A percentile compares a stretch with the other conserved stretches of the same genome.
These are phyloP conservation scores for Pterocles orientalis DNA, from an alignment of 2,113 vertebrate genomes.

Conservation along the genomic window DNA sequence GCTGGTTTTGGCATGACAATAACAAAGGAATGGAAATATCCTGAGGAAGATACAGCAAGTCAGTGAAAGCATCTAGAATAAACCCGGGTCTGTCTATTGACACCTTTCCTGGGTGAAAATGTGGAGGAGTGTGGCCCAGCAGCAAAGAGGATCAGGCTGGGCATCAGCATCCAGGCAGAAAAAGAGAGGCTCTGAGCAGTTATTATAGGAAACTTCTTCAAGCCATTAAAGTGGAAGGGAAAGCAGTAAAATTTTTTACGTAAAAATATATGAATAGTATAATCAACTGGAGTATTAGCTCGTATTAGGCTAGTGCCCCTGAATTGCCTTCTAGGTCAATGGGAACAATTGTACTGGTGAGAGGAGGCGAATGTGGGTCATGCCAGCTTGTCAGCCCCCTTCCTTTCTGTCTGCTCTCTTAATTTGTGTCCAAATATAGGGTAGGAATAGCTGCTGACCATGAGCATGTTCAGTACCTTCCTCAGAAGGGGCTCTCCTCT, in stretches of 20 bases:
- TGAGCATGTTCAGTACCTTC: neutral
- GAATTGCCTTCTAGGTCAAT: neutral
- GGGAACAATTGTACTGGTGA: neutral
- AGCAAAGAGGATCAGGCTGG: neutral
- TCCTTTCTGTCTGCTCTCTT: neutral
- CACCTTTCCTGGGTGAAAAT: neutral
- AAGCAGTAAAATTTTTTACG: neutral
- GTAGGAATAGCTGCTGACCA: neutral
- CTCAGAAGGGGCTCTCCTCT: neutral
- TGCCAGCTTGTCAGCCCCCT: neutral
- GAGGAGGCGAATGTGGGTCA: neutral
- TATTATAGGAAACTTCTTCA: neutral
- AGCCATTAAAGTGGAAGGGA: neutral
- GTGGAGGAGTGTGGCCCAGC: neutral
- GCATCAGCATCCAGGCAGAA: neutral
- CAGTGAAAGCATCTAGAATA: neutral
- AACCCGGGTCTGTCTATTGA: neutral
- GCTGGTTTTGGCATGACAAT: no score
- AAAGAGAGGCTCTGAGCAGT: neutral
- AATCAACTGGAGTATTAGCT: neutral
- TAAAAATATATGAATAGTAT: neutral
- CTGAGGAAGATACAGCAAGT: rapidly evolving
- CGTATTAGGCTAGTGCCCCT: neutral
- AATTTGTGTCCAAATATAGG: neutral
- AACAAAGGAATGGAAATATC: neutral